phyloP scores from a whole-genome alignment of 1,140 invertebrate genomes.

The Lasioglossum albipes region DNA sequence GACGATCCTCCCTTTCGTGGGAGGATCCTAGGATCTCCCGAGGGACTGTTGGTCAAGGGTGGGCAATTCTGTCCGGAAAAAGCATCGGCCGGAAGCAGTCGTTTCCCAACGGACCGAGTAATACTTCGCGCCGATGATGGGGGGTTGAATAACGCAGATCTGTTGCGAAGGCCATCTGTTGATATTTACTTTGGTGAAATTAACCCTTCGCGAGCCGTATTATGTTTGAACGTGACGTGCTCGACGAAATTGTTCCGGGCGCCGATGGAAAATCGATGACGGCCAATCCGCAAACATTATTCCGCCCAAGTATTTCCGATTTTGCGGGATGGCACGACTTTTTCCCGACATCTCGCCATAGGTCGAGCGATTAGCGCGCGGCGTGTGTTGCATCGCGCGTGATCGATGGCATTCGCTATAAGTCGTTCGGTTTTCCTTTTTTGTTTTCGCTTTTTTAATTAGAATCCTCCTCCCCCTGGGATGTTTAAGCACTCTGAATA shows the following conservation, averaged over 20 bases:
- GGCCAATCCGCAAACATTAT: constrained; percentile 24
- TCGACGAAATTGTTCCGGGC: constrained; percentile 27
- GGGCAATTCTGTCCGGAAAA: not conserved
- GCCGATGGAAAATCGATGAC: constrained; percentile 25
- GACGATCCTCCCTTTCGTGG: no score
- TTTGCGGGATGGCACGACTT: not conserved
- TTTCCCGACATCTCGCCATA: not conserved
- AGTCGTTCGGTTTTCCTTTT: not conserved
- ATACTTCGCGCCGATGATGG: not conserved
- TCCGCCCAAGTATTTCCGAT: constrained; percentile 17
- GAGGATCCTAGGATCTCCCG: not conserved
- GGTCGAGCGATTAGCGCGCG: no score
- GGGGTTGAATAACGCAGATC: constrained; percentile 16
- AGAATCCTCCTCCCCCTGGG: not conserved
- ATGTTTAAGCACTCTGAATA: constrained; percentile 3
- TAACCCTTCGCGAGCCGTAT: constrained; percentile 27
- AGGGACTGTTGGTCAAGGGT: not conserved
- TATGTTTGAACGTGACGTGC: constrained; percentile 30
- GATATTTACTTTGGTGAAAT: constrained; percentile 37
- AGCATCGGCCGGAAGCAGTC: not conserved
- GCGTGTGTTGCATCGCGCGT: no score
- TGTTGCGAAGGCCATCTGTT: constrained; percentile 16
- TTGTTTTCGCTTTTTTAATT: not conserved
- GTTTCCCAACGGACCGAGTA: not conserved
- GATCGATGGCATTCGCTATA: constrained; percentile 1